Base-by-base conservation (phyloP, 2,113 vertebrate species). In the Gallinago paraguaiae region DNA sequence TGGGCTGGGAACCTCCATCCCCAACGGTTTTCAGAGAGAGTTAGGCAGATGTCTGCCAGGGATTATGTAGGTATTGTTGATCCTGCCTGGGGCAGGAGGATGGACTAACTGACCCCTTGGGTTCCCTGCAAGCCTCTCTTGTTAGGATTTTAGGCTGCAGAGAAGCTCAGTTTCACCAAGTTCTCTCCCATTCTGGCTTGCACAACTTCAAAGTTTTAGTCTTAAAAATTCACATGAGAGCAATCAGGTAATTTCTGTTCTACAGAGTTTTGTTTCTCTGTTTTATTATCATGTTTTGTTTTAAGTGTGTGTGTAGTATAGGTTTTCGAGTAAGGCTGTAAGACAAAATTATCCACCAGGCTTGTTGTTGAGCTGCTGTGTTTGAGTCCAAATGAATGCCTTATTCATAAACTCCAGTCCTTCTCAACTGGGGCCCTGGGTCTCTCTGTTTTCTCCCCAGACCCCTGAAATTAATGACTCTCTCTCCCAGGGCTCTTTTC, bases 401-500 rank as follows among this genome's bases (percentile, higher is more conserved):
- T 74, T 86, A 60, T 93, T 94, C 67, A 74, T 82, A 43, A 79
- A 65, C 67, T 70, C 53, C 28, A 20, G 16, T 43, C 35, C 69
- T 63, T 81, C 81, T 95, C 46, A 53, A 82, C 78, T 65, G 54
- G 78, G 53, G 51, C 70, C 24, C 13, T 69, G 79, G n/a, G 53
- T 67, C 35, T 85, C 75, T 51, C 61, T 86, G 28, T 69, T 78
- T 39, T 61, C 57, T 82, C 83, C 45, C 16, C 45, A 86, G 65
- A n/a, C 41, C 39, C 19, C 10, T 19, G 50, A 85, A 96, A 96
- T 94, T 83, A 94, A 86, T 93, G 63, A 19, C 86, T 87, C 39
- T 80, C 6, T 93, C 88, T 88, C 68, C 68, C 81, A 92, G 46
- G n/a, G 11, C 60, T 91, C 65, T 75, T 63, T 84, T 82, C 82